Evolutionary conservation across 2,888 invertebrate species (phyloP).

Genomic region (Drosophila emarginata): DNA sequence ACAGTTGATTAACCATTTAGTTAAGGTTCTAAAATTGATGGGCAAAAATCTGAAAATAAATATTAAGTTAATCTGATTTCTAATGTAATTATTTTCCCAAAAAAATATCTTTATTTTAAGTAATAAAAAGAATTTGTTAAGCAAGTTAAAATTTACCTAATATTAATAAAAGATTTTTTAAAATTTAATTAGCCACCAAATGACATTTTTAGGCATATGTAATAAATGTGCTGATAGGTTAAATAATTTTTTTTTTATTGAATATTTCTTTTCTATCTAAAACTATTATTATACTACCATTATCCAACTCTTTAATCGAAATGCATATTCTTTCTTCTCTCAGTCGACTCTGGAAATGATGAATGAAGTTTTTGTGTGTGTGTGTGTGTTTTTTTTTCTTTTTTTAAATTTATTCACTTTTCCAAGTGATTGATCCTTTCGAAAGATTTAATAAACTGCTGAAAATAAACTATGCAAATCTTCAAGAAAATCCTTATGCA

Average conservation of each 20-base stretch:
- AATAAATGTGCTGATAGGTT: no score
- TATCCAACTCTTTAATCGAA: background rate
- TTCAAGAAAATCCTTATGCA: background rate
- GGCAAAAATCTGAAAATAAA: background rate
- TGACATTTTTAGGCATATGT: no score
- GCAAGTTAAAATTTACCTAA: no score
- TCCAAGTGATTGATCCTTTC: constrained; percentile 2
- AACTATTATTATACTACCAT: background rate
- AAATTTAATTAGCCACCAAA: no score
- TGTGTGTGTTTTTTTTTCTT: no score
- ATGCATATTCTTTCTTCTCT: background rate
- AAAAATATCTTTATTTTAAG: no score
- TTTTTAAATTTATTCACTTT: no score
- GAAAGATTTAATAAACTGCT: constrained; percentile 4
- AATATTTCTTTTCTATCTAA: no score
- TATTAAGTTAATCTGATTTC: background rate
- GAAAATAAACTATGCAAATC: constrained; percentile 4
- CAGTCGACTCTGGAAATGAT: background rate
- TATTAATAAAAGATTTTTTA: no score
- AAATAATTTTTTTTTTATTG: no score
- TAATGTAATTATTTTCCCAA: no score
- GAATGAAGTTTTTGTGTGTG: background rate
- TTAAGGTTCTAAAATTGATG: background rate
- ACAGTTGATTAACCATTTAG: background rate
- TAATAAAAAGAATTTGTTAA: no score